Percentiles rank a stretch among this genome's conserved stretches.
Evolutionary conservation across 2,888 invertebrate genomes (phyloP).

Genomic region (Dorcus parallelipipedus): DNA sequence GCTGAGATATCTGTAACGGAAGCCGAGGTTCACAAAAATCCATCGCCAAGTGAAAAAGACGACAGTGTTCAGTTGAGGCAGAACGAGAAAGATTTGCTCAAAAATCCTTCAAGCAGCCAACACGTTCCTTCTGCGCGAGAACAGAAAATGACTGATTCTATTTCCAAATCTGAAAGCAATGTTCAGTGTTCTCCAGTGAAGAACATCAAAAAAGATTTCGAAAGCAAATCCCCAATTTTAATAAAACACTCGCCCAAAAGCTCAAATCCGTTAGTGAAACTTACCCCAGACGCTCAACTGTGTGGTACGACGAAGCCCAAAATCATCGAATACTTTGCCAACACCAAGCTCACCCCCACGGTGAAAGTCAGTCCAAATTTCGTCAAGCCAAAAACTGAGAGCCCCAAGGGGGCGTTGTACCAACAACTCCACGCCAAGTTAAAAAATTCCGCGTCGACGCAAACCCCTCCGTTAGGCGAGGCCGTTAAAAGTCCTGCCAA

Average conservation of each 20-base stretch:
- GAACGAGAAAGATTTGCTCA: neutral
- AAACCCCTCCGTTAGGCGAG: neutral
- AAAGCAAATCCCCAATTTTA: too few relatives aligned
- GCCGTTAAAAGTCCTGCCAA: neutral
- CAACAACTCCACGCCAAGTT: constrained; percentile 42
- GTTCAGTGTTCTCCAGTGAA: too few relatives aligned
- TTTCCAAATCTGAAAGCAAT: too few relatives aligned
- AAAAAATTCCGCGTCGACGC: constrained; percentile 26
- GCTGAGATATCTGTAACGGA: constrained; percentile 31
- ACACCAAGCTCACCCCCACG: constrained; percentile 47
- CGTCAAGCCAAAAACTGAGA: constrained; percentile 45
- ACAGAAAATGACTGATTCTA: too few relatives aligned
- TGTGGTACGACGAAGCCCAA: neutral
- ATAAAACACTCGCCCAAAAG: too few relatives aligned
- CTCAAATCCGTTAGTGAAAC: too few relatives aligned
- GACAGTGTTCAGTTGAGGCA: neutral
- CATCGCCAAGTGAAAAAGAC: constrained; percentile 3
- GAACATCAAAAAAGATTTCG: too few relatives aligned
- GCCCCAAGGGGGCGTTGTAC: constrained; percentile 43
- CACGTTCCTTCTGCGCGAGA: too few relatives aligned
- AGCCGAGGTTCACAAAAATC: constrained; percentile 36
- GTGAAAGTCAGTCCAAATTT: constrained; percentile 60
- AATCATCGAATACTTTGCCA: constrained; percentile 2
- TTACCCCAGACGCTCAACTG: too few relatives aligned
- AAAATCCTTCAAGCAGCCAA: neutral